Base-by-base conservation (phyloP, 2,797 vertebrate species). In the Pangasius larnaudii region DNA sequence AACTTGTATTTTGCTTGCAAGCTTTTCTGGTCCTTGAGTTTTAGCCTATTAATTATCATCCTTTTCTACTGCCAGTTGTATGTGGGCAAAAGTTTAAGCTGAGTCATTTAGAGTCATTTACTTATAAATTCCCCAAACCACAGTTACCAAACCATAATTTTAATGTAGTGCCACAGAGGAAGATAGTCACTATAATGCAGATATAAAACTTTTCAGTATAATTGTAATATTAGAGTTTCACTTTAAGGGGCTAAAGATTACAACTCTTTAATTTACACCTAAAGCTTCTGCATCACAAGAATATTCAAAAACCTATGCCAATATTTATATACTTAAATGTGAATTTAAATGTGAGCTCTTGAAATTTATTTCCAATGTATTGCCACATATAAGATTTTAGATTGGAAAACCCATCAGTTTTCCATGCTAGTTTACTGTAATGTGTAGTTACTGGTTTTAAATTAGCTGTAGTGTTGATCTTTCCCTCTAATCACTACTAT, bases 11-110 rank as follows among this genome's bases (percentile, higher is more conserved):
- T 61, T n/a, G 5, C 10, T 1, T 42, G 56, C 24, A 6, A 46
- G 58, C 79, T 42, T 49, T 63, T 77, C 24, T 42, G 39, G 14
- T 49, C 49, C 53, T 42, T 24, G 27, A 1, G 30, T n/a, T 86
- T 49, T 77, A 86, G 22, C 27, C 42, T 86, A 49, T 77, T 86
- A 86, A 65, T 78, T 53, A 51, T 77, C n/a, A 61, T 77, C 19
- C 56, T 53, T 63, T 59, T 33, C 39, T 36, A 46, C 56, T 75
- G 5, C 27, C 72, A 65, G 36, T 65, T 33, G 30, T 63, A 30
- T 78, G 27, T 33, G 42, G 72, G 1, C 42, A 65, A 63, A 86
- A 24, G 84, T 85, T 74, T 39, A 74, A 42, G 33, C 27, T 7
- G 39, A 39, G 39, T 39, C 39, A 39, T 39, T 39, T 39, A 39